Percentiles rank a stretch among this genome's conserved stretches.
Evolutionary conservation across 1,140 invertebrate genomes (phyloP).

Genomic region (Zaprionus davidi): DNA sequence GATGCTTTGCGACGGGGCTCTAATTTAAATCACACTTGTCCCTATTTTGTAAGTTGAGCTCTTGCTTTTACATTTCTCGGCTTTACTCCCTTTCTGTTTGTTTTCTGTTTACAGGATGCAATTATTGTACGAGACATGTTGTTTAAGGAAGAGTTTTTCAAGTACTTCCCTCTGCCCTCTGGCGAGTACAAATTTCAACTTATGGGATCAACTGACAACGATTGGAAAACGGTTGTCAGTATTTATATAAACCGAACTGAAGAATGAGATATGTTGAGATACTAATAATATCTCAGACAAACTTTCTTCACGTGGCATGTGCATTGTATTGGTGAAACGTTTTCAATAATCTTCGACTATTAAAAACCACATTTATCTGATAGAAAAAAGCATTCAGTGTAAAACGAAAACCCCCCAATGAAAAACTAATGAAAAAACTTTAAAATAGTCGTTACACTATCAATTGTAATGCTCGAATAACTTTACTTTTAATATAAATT

Average conservation of each 20-base stretch:
- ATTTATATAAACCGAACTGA: neutral
- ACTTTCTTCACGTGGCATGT: too few relatives aligned
- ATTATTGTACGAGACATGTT: constrained; percentile 23
- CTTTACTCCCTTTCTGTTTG: neutral
- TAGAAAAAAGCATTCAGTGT: neutral
- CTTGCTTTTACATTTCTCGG: too few relatives aligned
- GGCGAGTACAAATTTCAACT: constrained; percentile 53
- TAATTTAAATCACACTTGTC: constrained; percentile 48
- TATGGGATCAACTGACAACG: constrained; percentile 22
- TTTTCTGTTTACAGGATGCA: neutral
- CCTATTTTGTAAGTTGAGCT: constrained; percentile 29
- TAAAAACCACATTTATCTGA: neutral
- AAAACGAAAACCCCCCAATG: neutral
- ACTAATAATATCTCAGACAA: too few relatives aligned
- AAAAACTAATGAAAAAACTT: neutral
- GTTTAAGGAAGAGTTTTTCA: constrained; percentile 11
- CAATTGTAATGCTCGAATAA: too few relatives aligned
- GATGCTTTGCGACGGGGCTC: constrained; percentile 17
- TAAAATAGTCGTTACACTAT: neutral
- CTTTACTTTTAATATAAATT: too few relatives aligned
- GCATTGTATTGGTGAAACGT: neutral
- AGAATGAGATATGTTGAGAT: too few relatives aligned
- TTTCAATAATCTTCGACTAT: neutral
- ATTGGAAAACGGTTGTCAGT: constrained; percentile 33
- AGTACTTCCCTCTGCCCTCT: constrained; percentile 18